Evolutionary conservation across 2,113 vertebrate genomes (phyloP), one percentile per base, ranked within the genome.

Genomic region (Cheirogaleus medius): DNA sequence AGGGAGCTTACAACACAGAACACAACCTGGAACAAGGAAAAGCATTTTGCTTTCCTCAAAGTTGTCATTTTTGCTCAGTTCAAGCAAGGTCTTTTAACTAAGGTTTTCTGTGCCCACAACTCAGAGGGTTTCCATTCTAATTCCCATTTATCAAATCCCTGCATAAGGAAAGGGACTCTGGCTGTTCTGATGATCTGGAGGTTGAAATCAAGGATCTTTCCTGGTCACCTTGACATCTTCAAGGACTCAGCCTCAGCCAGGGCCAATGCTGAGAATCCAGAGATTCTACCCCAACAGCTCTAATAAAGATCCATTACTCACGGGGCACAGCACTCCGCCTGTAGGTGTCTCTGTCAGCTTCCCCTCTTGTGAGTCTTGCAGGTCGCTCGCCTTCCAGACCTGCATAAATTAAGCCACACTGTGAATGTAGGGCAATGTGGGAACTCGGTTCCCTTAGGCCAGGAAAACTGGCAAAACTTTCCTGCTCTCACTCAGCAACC

Each of bases 321-420:
- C 99, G 99, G 66, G 99, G 99, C 96, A 99, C 99, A 8, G 99
- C 99, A 12, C 99, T 99, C 97, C 99, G 99, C 97, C 99, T 99
- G 98, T 99, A 99, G 0, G 99, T 98, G 83, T 99, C 99, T 98
- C 99, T 99, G 99, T 99, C 99, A 7, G 99, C 99, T 97, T 99
- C 99, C 3, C 99, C 99, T 66, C 99, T 99, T 25, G 99, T 99
- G 6, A 99, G 99, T 66, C 99, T 99, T 0, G 99, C 99, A 0
- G 99, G 99, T 60, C 99, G 99, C 93, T 99, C 99, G n/a, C 99
- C 99, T 96, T 99, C 99, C 98, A 99, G 98, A 98, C 99, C 99
- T 99, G 97, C 0, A 96, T 8, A 93, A 87, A 92, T 37, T 9
- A 92, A 95, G 89, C 1, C 29, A 84, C 21, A 66, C 1, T 0